Evolutionary conservation across 2,113 vertebrate species (phyloP), one percentile per base, ranked within the genome.

Genomic region (Megaceryle torquata): DNA sequence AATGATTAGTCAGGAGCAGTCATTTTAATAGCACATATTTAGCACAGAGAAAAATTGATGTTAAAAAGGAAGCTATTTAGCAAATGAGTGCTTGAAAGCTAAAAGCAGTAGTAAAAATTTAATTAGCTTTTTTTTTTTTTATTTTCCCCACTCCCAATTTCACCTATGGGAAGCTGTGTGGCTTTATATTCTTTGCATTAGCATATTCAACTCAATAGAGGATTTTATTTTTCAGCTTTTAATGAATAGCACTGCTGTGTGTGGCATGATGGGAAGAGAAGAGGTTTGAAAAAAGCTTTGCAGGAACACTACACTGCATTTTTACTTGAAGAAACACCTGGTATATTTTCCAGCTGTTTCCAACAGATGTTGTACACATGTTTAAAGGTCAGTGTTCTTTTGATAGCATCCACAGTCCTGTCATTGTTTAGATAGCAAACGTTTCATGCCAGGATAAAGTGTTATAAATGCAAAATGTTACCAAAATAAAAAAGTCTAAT

Each of bases 351-450:
- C 94, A 97, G 92, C 94, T 97, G 92, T 95, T 98, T 96, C 72
- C 70, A 95, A 91, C 96, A 98, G 97, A 95, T 97, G 95, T 92
- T 95, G 68, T 87, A 84, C 82, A 65, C 88, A 88, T 90, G 92
- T 76, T 96, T 95, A 98, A 98, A 98, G 97, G 97, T 97, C 97
- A 98, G 71, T 79, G 44, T 89, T 96, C 85, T 94, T 95, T 69
- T 91, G 89, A 97, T 91, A 90, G 54, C 75, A 89, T 77, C 25
- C 57, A 14, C 7, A 72, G 44, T 6, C 16, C 10, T 48, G 44
- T 22, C 51, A 12, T 68, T 6, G 11, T 95, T 95, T 88, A 93
- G 94, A 93, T 72, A 89, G 74, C 43, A 92, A 86, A 78, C 26
- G 22, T 53, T 68, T 94, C 24, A 21, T 53, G 29, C 20, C 54